Base-by-base conservation (phyloP, 2,888 invertebrate genomes). In the Microdon myrmicae region DNA sequence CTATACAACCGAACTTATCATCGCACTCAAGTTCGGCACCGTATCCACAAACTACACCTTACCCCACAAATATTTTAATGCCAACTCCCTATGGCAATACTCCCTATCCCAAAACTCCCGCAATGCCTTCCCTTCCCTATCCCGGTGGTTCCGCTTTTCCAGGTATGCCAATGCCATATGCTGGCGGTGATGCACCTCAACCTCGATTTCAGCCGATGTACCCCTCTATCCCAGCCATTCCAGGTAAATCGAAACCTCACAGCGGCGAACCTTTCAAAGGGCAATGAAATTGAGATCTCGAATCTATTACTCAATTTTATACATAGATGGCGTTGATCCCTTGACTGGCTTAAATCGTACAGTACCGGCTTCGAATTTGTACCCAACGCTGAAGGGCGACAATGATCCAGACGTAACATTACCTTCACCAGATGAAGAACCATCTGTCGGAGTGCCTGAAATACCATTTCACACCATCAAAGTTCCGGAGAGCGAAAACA, bases 401-500 rank as follows among this genome's bases (percentile, higher is more conserved):
- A 70, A 74, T 4, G 72, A 72, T 54, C 68, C 73, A 4, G 73
- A 71, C 9, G 44, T 70, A 26, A 28, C 43, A 43, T 70, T 73
- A 2, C 76, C 77, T 17, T 66, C 71, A 0, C 66, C 47, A 3
- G 70, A 70, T 38, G 75, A 75, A 25, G 74, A 75, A 34, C 74
- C 75, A 4, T 76, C 75, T 2, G 71, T 73, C 6, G 75, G 75
- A 14, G 54, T 75, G 2, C 69, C 73, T 12, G 77, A 77, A 59
- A 64, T 77, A 47, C 72, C 75, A n/a, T 78, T 76, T 20, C 70
- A 75, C 34, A 72, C 75, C 13, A 69, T 78, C n/a, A 75, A 77
- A 53, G 78, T 77, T 34, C 77, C 77, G 1, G 74, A 74, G 51
- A 73, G 73, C 54, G 75, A 77, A 43, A 77, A 78, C 29, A 75